Conservation (phyloP, 1,140 invertebrate species). For the Drosophila cardini region DNA sequence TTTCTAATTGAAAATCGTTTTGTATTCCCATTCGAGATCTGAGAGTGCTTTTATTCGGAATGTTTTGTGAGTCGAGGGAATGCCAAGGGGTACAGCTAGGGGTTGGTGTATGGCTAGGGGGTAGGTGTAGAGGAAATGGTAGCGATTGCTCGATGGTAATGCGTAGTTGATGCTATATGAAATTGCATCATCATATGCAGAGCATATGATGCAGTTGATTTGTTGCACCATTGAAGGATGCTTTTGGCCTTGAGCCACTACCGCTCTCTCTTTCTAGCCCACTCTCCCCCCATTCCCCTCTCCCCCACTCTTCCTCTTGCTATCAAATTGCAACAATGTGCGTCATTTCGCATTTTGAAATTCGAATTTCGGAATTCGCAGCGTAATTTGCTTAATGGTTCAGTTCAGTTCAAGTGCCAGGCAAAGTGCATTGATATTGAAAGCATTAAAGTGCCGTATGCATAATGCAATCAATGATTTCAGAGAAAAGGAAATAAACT, state of each 20-base stretch:
- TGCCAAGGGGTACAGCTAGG: background rate
- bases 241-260: slow-evolving; percentile 57
- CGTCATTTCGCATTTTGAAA: slow-evolving; percentile 51
- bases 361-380: slow-evolving; percentile 30
- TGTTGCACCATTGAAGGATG: slow-evolving; percentile 34
- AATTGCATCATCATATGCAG: slow-evolving; percentile 55
- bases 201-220: slow-evolving; percentile 58
- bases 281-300: background rate
- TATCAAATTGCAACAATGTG: slow-evolving; percentile 53
- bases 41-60: slow-evolving; percentile 41
- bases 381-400: slow-evolving; percentile 77
- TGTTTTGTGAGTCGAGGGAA: slow-evolving; percentile 21
- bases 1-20: slow-evolving; percentile 81
- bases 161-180: slow-evolving; percentile 39
- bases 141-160: slow-evolving; percentile 31
- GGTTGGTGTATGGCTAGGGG: background rate
- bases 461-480: slow-evolving; percentile 54
- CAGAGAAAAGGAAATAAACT: slow-evolving; percentile 21
- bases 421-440: slow-evolving; percentile 60
- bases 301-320: too few species aligned
- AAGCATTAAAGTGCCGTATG: slow-evolving; percentile 56
- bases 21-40: slow-evolving; percentile 49
- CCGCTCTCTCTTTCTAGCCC: background rate
- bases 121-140: background rate
- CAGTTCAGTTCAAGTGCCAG: slow-evolving; percentile 54